These are phyloP conservation scores for Phyllotis vaccarum DNA, from an alignment of 2,797 vertebrate genomes.

Conservation along the genomic window DNA sequence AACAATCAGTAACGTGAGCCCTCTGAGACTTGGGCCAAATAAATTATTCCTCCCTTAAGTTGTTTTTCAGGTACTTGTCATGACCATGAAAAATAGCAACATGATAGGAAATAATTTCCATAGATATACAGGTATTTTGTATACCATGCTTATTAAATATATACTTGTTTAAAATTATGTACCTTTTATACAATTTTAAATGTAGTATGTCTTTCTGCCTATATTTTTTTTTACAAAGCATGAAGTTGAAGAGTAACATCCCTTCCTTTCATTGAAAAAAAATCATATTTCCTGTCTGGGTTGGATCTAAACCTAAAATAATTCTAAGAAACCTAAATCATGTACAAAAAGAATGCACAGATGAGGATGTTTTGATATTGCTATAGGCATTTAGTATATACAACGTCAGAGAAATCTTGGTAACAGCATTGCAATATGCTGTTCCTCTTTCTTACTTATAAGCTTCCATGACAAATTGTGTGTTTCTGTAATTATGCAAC, in stretches of 20 bases:
- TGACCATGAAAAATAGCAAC: not conserved
- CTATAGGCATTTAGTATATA: slow-evolving; percentile 21
- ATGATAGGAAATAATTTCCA: not conserved
- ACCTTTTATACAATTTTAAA: not conserved
- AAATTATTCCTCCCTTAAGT: not conserved
- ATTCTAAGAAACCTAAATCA: not conserved
- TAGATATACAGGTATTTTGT: accelerated
- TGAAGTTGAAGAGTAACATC: not conserved
- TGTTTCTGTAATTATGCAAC: slow-evolving; percentile 76
- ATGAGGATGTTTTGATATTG: slow-evolving; percentile 54
- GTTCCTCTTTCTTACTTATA: slow-evolving; percentile 24
- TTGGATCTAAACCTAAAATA: not conserved
- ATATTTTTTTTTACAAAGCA: not conserved
- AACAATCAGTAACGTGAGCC: not conserved
- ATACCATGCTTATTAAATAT: not conserved
- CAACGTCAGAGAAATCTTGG: slow-evolving; percentile 56
- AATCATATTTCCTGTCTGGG: not conserved
- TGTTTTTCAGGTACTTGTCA: not conserved
- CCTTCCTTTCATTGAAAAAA: not conserved
- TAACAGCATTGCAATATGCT: slow-evolving; percentile 48
- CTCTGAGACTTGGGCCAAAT: not conserved
- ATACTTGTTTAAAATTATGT: not conserved
- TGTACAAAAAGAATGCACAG: not conserved
- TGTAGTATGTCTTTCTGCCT: not conserved
- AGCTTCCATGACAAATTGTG: slow-evolving; percentile 21